These are phyloP conservation scores for Hemiprocne comata DNA, from an alignment of 2,113 vertebrate genomes.

Conservation along the genomic window DNA sequence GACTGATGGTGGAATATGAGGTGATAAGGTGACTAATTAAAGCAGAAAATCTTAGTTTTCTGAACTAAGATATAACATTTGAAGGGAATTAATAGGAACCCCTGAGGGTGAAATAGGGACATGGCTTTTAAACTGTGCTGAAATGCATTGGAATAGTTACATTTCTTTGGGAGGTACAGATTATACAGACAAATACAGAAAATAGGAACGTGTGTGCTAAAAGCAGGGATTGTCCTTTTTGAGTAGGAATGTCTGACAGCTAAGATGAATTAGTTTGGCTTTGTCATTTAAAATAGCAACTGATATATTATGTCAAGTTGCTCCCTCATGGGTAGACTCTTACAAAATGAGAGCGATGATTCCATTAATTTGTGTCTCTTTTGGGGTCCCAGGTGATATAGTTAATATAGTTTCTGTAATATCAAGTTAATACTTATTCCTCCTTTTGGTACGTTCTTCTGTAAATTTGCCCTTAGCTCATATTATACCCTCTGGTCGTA, in stretches of 20 bases:
- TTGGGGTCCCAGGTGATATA: slow-evolving; percentile 9
- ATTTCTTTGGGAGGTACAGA: background rate
- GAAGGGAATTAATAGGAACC: slow-evolving; percentile 4
- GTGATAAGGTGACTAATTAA: slow-evolving; percentile 8
- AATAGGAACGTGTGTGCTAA: background rate
- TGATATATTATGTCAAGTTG: background rate
- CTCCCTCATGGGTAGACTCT: background rate
- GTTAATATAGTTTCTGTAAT: slow-evolving; percentile 45
- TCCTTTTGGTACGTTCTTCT: background rate
- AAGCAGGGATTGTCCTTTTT: slow-evolving; percentile 36
- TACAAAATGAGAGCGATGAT: slow-evolving; percentile 9
- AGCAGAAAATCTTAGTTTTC: slow-evolving; percentile 13
- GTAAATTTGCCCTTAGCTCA: background rate
- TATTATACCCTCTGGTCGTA: background rate
- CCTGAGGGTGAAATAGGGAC: background rate
- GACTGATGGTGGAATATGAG: background rate
- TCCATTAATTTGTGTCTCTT: slow-evolving; percentile 41
- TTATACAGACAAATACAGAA: background rate
- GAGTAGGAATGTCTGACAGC: background rate
- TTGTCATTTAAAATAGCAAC: slow-evolving; percentile 35
- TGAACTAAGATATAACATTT: background rate
- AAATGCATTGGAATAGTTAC: slow-evolving; percentile 10
- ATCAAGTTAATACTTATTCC: slow-evolving; percentile 2
- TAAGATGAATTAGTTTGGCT: background rate
- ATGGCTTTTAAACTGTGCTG: slow-evolving; percentile 33